phyloP scores from a whole-genome alignment of 2,888 invertebrate species.

The Harpagoxenus sublaevis region DNA sequence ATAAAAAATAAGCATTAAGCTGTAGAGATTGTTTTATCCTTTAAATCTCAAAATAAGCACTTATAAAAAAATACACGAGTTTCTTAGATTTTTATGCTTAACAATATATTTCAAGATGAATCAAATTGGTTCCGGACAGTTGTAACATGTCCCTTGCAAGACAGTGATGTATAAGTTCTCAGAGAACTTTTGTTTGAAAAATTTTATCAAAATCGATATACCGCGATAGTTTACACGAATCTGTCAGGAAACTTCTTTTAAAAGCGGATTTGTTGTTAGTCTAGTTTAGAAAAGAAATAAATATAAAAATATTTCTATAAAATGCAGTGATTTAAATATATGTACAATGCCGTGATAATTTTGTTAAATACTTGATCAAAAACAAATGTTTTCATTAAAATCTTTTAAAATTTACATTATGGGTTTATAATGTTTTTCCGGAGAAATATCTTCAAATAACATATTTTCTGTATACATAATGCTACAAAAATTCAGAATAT shows the following conservation, averaged over 20 bases:
- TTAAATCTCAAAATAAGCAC: background rate
- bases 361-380: conserved; percentile 10
- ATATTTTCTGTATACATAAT: conserved; percentile 1
- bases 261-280: background rate
- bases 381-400: conserved; percentile 36
- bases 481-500: background rate
- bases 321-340: background rate
- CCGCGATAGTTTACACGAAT: background rate
- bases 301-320: background rate
- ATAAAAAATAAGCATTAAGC: background rate
- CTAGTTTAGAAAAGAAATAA: conserved; percentile 8
- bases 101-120: background rate
- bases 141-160: background rate
- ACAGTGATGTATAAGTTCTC: background rate
- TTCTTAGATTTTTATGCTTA: background rate
- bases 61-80: background rate
- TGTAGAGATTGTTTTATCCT: background rate
- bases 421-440: background rate
- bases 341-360: background rate
- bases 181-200: background rate
- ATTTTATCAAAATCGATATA: background rate
- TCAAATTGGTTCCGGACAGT: background rate
- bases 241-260: conserved; percentile 6
- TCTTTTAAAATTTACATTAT: background rate
- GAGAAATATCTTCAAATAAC: conserved; percentile 1